phyloP scores from a whole-genome alignment of 2,888 invertebrate genomes.

The Apamea monoglypha region DNA sequence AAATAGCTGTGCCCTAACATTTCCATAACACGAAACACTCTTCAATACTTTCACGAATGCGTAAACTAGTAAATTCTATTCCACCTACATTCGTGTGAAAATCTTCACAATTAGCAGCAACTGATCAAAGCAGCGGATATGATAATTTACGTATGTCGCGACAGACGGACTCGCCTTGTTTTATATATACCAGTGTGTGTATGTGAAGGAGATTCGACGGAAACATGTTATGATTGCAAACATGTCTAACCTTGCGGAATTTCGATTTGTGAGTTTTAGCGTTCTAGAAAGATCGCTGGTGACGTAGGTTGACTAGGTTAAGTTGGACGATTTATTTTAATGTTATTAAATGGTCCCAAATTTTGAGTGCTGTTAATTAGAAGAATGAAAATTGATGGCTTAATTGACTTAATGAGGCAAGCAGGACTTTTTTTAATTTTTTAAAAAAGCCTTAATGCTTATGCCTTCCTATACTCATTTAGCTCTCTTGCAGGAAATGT shows the following conservation, averaged over 20 bases:
- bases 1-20: conserved; percentile 25
- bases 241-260: conserved; percentile 38
- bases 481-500: background rate
- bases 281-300: conserved; percentile 9
- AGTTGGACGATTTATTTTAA: too few species aligned
- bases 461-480: background rate
- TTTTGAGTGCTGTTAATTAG: too few species aligned
- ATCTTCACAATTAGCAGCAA: conserved; percentile 60
- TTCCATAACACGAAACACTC: conserved; percentile 31
- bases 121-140: conserved; percentile 68
- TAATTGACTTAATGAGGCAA: too few species aligned
- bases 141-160: conserved; percentile 65
- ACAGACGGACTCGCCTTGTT: conserved; percentile 50
- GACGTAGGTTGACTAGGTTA: background rate
- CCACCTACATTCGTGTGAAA: conserved; percentile 53
- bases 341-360: too few species aligned
- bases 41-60: conserved; percentile 48
- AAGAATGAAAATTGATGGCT: too few species aligned
- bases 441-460: too few species aligned
- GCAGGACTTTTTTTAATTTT: too few species aligned
- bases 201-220: conserved; percentile 30
- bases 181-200: conserved; percentile 38
- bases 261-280: conserved; percentile 16
- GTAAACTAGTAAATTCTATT: conserved; percentile 58
- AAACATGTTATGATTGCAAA: conserved; percentile 51